These are phyloP conservation scores for Sarcophilus harrisii DNA, from an alignment of 2,797 vertebrate species.

Conservation along the genomic window DNA sequence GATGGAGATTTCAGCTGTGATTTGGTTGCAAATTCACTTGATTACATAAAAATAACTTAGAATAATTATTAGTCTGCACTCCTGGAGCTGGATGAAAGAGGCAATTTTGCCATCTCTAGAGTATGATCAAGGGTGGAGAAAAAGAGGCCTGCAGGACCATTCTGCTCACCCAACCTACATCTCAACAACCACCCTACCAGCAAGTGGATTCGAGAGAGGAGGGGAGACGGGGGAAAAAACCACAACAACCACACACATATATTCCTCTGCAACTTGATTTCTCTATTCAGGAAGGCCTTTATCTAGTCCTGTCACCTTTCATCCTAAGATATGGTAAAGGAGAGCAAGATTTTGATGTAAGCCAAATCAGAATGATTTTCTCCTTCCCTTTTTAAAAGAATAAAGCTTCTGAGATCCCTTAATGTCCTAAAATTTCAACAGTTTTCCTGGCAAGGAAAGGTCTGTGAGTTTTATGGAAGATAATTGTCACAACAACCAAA, in stretches of 20 bases:
- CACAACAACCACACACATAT: constrained; percentile 41
- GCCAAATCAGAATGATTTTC: background rate
- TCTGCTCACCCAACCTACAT: background rate
- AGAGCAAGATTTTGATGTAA: background rate
- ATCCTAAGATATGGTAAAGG: constrained; percentile 12
- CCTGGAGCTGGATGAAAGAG: constrained; percentile 48
- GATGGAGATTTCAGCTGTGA: constrained; percentile 44
- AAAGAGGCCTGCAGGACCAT: constrained; percentile 58
- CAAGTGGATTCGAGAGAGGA: constrained; percentile 53
- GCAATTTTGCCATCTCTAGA: constrained; percentile 66
- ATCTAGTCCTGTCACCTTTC: constrained; percentile 23
- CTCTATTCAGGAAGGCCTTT: background rate
- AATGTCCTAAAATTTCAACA: constrained; percentile 41
- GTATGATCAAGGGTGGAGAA: constrained; percentile 65
- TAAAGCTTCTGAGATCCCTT: background rate
- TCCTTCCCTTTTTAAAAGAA: background rate
- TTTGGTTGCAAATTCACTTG: constrained; percentile 67
- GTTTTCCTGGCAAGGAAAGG: background rate
- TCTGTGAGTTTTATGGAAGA: background rate
- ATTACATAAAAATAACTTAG: constrained; percentile 72
- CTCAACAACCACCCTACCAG: constrained; percentile 19
- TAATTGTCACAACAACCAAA: background rate
- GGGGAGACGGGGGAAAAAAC: constrained; percentile 12
- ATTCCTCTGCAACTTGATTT: constrained; percentile 38
- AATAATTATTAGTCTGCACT: constrained; percentile 67